Percentiles rank a stretch among this genome's conserved stretches.
phyloP scores from a whole-genome alignment of 2,797 vertebrate genomes.

The Eupleurogrammus muticus region DNA sequence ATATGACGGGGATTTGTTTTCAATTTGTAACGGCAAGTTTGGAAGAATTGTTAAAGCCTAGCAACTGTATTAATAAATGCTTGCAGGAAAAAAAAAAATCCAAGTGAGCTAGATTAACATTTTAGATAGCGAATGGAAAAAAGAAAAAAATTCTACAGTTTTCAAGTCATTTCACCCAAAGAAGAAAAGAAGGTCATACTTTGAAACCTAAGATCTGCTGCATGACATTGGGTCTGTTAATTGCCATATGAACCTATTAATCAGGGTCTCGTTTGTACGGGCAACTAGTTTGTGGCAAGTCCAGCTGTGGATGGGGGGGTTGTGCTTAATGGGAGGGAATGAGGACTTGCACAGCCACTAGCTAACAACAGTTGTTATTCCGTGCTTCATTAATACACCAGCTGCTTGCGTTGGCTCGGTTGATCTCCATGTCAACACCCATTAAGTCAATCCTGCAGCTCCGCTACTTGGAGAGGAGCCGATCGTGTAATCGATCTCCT shows the following conservation, averaged over 20 bases:
- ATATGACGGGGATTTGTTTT: neutral
- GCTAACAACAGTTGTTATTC: constrained; percentile 66
- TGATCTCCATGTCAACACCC: constrained; percentile 73
- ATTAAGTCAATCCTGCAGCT: constrained; percentile 70
- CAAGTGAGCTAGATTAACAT: neutral
- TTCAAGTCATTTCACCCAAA: constrained; percentile 14
- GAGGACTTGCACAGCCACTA: constrained; percentile 44
- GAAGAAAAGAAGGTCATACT: neutral
- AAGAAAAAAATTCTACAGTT: neutral
- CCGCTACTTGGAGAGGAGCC: constrained; percentile 62
- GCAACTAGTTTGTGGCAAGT: constrained; percentile 45
- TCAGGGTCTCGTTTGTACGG: constrained; percentile 19
- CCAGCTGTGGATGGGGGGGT: constrained; percentile 34
- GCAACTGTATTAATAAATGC: neutral
- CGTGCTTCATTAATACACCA: constrained; percentile 75
- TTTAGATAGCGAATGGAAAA: neutral
- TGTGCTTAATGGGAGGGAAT: constrained; percentile 57
- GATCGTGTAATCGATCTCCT: constrained; percentile 72
- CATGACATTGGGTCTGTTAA: constrained; percentile 28
- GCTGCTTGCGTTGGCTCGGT: constrained; percentile 59
- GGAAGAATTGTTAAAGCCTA: neutral
- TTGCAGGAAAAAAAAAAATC: neutral
- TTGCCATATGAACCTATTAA: constrained; percentile 41
- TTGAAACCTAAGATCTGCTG: constrained; percentile 17
- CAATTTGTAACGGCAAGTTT: neutral